Evolutionary conservation across 2,888 invertebrate species (phyloP).

Genomic region (Diaprepes abbreviatus): DNA sequence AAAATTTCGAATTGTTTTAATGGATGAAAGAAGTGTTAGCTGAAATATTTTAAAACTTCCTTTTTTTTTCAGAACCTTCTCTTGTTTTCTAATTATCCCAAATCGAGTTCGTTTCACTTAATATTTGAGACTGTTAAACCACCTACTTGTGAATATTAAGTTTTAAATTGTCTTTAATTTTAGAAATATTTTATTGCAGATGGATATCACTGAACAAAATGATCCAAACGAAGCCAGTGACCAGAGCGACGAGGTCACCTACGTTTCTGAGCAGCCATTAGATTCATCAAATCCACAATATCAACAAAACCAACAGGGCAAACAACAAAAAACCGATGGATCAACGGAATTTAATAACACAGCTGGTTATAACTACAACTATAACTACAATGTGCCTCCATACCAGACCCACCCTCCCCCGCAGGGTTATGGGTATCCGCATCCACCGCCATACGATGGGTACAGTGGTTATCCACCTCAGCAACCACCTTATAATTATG

Average conservation of each 20-base stretch:
- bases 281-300: slow-evolving; percentile 21
- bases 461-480: slow-evolving; percentile 61
- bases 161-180: too few species aligned
- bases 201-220: slow-evolving; percentile 20
- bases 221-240: slow-evolving; percentile 57
- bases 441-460: slow-evolving; percentile 63
- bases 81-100: too few species aligned
- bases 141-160: too few species aligned
- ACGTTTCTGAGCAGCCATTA: slow-evolving; percentile 60
- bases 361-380: slow-evolving; percentile 52
- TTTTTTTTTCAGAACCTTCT: too few species aligned
- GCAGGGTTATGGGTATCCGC: slow-evolving; percentile 59
- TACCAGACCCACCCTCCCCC: slow-evolving; percentile 54
- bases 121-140: too few species aligned
- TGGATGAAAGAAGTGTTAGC: too few species aligned
- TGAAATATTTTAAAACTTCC: too few species aligned
- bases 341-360: slow-evolving; percentile 45
- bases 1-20: too few species aligned
- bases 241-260: slow-evolving; percentile 61
- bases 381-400: slow-evolving; percentile 58
- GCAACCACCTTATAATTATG: slow-evolving; percentile 58
- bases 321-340: slow-evolving; percentile 40
- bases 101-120: too few species aligned
- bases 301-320: slow-evolving; percentile 9
- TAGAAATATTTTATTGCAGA: slow-evolving; percentile 25